Conservation (phyloP, 2,113 vertebrate species). For the Sander lucioperca region DNA sequence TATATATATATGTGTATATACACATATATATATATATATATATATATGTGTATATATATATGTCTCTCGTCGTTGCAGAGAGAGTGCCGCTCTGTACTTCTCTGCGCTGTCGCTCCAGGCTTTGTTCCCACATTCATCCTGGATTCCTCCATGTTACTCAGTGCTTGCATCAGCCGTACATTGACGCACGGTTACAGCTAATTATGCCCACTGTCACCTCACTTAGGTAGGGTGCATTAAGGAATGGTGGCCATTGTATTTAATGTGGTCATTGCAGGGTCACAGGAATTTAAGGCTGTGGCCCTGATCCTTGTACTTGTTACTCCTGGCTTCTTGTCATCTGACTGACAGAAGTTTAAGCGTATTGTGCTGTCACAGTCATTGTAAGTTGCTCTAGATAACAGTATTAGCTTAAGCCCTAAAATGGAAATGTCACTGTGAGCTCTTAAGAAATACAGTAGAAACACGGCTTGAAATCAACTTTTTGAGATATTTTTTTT, state of each 20-base stretch:
- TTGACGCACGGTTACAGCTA: slow-evolving; percentile 62
- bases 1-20: no score
- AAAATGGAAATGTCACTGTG: slow-evolving; percentile 22
- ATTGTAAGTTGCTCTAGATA: slow-evolving; percentile 20
- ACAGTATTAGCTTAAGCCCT: slow-evolving; percentile 6
- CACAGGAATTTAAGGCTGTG: neutral
- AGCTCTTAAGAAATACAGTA: neutral
- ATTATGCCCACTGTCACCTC: slow-evolving; percentile 47
- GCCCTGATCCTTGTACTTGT: slow-evolving; percentile 2
- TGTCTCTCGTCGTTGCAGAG: no score
- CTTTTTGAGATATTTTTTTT: neutral
- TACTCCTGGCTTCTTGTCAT: slow-evolving; percentile 5
- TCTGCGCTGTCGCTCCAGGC: slow-evolving; percentile 49
- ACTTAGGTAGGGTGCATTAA: neutral
- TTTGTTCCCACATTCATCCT: slow-evolving; percentile 33
- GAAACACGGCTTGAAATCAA: neutral
- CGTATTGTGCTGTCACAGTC: slow-evolving; percentile 19
- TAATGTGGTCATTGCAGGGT: slow-evolving; percentile 22
- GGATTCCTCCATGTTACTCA: slow-evolving; percentile 39
- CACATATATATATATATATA: no score
- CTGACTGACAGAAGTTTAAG: slow-evolving; percentile 25
- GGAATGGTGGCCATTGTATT: slow-evolving; percentile 21
- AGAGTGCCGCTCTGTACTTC: slow-evolving; percentile 22
- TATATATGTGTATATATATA: no score
- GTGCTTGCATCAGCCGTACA: slow-evolving; percentile 68